Base-by-base conservation (phyloP, 2,888 invertebrate species). In the Stratiomys singularior region DNA sequence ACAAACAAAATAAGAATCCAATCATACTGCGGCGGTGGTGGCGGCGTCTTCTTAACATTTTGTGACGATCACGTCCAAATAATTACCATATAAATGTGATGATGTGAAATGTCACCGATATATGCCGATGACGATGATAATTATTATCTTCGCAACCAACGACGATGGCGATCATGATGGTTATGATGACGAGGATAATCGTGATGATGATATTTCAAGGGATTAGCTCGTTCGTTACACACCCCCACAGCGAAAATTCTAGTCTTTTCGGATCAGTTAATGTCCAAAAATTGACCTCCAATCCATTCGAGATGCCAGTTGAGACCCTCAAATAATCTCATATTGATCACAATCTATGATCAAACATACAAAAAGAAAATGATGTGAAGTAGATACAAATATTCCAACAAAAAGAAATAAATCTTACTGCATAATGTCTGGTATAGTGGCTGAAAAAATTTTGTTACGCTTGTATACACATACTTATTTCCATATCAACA, bases 21-120 rank as follows among this genome's bases (percentile, higher is more conserved):
- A n/a, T n/a, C n/a, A n/a, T n/a, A n/a, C 37, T 5, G 37, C 37
- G 9, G 37, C 37, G 37, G 37, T 37, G 37, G 37, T 9, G 37
- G 37, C 37, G 37, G 37, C 37, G 37, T 37, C 37, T 37, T 37
- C 37, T 37, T 5, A 37, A 37, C 37, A 37, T 37, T 37, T 37
- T 37, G 25, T 27, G 58, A 46, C 56, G 78, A 78, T 78, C 76
- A 78, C 78, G 78, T 76, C 71, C 63, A 52, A 78, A 63, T 78
- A 76, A 78, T 78, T 78, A 78, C 60, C 78, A 78, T 78, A 78
- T 78, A 78, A 78, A 78, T 78, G 76, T 78, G 78, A 76, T 66
- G 69, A 69, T 78, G 76, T 63, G 63, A 78, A 78, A 78, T 76
- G 71, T 78, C 78, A 78, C 76, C 60, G 74, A 74, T 37, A 5